These are phyloP conservation scores for Cerastis rubricosa DNA, from an alignment of 2,888 invertebrate species.

Conservation along the genomic window DNA sequence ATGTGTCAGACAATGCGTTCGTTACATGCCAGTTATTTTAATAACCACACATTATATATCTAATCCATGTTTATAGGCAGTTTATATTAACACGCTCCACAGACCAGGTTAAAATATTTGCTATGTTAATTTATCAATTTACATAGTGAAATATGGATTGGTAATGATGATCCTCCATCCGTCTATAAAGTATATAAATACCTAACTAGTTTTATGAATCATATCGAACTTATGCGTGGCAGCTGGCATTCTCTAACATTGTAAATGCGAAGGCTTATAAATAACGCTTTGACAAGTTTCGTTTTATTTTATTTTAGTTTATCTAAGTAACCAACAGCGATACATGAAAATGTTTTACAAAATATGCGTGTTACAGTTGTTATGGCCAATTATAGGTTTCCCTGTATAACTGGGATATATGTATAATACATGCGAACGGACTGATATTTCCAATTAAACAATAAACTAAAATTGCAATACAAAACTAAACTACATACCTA, in stretches of 20 bases:
- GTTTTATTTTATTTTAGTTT: too few species aligned
- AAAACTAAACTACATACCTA: too few species aligned
- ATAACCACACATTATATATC: conserved; percentile 12
- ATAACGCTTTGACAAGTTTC: not conserved
- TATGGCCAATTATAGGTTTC: too few species aligned
- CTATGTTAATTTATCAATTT: conserved; percentile 47
- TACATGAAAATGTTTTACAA: too few species aligned
- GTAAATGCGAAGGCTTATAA: not conserved
- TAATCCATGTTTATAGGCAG: conserved; percentile 22
- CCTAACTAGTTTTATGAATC: conserved; percentile 41
- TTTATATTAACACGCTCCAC: not conserved
- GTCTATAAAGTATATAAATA: conserved; percentile 10
- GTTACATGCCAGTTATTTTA: conserved; percentile 26
- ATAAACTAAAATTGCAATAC: too few species aligned
- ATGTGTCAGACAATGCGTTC: conserved; percentile 41
- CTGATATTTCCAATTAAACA: too few species aligned
- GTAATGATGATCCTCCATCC: conserved; percentile 14
- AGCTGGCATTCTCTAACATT: not conserved
- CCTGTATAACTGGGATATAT: too few species aligned
- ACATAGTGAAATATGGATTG: conserved; percentile 34
- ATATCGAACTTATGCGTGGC: conserved; percentile 2
- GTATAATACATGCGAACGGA: too few species aligned
- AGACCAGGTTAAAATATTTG: conserved; percentile 36
- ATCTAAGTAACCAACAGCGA: too few species aligned
- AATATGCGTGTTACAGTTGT: too few species aligned